Percentiles rank a stretch among this genome's conserved stretches.
Conservation (phyloP, 2,888 invertebrate genomes). For the Tribolium freemani region DNA sequence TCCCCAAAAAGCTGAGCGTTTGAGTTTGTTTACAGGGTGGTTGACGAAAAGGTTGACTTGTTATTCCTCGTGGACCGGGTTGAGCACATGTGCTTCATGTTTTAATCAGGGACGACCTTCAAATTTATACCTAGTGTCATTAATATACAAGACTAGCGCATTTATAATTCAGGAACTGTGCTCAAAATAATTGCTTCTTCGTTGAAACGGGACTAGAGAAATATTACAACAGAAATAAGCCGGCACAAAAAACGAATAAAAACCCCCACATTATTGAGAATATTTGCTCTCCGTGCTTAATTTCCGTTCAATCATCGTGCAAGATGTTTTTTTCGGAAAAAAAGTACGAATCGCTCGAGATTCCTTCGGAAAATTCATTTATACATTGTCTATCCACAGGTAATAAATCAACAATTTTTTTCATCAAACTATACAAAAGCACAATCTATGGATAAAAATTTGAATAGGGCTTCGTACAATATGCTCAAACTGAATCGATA, state of each 20-base stretch:
- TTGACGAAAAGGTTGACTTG: not conserved
- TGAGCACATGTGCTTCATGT: conserved; percentile 43
- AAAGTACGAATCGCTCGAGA: not conserved
- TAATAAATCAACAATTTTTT: conserved; percentile 34
- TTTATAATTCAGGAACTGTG: conserved; percentile 47
- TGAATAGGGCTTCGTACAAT: conserved; percentile 32
- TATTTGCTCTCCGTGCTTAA: conserved; percentile 25
- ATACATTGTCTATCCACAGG: conserved; percentile 32
- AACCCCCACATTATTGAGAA: conserved; percentile 24
- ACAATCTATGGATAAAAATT: conserved; percentile 35
- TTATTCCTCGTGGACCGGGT: conserved; percentile 39
- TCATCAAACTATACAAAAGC: conserved; percentile 30
- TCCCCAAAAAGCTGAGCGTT: conserved; percentile 39
- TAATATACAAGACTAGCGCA: conserved; percentile 46
- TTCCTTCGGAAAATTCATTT: conserved; percentile 33
- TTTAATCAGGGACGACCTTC: conserved; percentile 48
- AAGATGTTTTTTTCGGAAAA: conserved; percentile 15
- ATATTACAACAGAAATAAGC: conserved; percentile 40
- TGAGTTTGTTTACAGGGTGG: conserved; percentile 30
- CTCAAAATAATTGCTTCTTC: conserved; percentile 46
- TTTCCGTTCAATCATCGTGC: conserved; percentile 23
- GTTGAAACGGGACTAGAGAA: conserved; percentile 42
- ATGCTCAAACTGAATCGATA: conserved; percentile 40
- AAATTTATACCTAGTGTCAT: conserved; percentile 46
- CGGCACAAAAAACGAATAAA: conserved; percentile 25